A percentile compares a stretch with the other conserved stretches of the same genome.
Evolutionary conservation across 2,888 invertebrate species (phyloP).

Genomic region (Dynastes maya): DNA sequence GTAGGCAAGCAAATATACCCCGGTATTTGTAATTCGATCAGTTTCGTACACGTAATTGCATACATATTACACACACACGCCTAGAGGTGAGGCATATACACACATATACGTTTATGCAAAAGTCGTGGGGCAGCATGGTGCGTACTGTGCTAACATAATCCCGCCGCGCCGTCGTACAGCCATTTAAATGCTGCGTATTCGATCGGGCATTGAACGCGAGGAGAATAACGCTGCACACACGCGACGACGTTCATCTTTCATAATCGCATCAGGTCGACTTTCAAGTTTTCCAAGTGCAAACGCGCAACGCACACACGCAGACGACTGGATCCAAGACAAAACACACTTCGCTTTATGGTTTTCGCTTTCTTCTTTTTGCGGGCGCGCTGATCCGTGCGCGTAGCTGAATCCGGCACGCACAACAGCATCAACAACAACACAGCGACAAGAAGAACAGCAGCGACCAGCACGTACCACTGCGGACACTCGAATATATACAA

Average conservation of each 20-base stretch:
- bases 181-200: conserved; percentile 46
- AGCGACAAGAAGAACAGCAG: conserved; percentile 4
- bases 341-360: conserved; percentile 47
- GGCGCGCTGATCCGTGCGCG: conserved; percentile 50
- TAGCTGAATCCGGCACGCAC: conserved; percentile 52
- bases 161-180: conserved; percentile 17
- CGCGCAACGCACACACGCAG: conserved; percentile 34
- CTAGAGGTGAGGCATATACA: not conserved
- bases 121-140: conserved; percentile 16
- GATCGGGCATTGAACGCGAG: conserved; percentile 56
- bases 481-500: not conserved
- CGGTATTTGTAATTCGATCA: conserved; percentile 19
- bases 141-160: conserved; percentile 22
- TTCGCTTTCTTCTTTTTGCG: conserved; percentile 38
- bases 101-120: conserved; percentile 1
- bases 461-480: not conserved
- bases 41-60: conserved; percentile 11
- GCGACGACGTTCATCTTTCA: conserved; percentile 55
- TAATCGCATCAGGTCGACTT: conserved; percentile 56
- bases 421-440: conserved; percentile 20
- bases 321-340: conserved; percentile 52
- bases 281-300: conserved; percentile 56
- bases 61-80: not conserved
- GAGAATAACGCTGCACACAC: conserved; percentile 41
- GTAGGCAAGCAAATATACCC: not conserved